Conservation (phyloP, 2,888 invertebrate genomes). For the Sericinus montela region DNA sequence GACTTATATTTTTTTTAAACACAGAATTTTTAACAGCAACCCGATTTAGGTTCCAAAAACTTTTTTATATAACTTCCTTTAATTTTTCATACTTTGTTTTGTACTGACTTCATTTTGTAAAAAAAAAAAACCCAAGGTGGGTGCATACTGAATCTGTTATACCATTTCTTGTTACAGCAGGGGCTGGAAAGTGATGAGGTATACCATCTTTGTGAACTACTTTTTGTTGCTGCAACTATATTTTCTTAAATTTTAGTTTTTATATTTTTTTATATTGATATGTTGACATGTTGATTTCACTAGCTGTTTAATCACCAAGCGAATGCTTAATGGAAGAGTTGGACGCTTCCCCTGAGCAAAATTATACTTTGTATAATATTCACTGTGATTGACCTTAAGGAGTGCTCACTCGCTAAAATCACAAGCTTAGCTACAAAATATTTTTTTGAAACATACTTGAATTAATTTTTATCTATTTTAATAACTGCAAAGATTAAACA, state of each 20-base stretch:
- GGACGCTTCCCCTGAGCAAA: slow-evolving; percentile 75
- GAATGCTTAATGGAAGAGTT: slow-evolving; percentile 75
- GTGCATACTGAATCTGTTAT: slow-evolving; percentile 79
- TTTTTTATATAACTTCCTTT: no score
- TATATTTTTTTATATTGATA: slow-evolving; percentile 62
- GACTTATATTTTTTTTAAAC: no score
- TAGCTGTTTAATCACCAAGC: slow-evolving; percentile 70
- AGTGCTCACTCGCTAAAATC: slow-evolving; percentile 57
- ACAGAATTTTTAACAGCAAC: no score
- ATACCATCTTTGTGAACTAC: slow-evolving; percentile 80
- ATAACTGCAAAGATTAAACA: slow-evolving; percentile 1
- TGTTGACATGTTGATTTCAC: no score
- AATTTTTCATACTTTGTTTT: slow-evolving; percentile 39
- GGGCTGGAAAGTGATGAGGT: slow-evolving; percentile 96
- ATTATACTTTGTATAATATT: slow-evolving; percentile 46
- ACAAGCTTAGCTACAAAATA: slow-evolving; percentile 45
- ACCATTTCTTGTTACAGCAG: slow-evolving; percentile 87
- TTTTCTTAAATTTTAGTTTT: slow-evolving; percentile 73
- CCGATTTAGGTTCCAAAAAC: no score
- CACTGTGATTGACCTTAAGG: slow-evolving; percentile 52
- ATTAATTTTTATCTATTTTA: slow-evolving; percentile 8
- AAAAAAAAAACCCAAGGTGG: slow-evolving; percentile 70
- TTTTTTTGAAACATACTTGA: slow-evolving; percentile 1
- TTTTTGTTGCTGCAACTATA: slow-evolving; percentile 78
- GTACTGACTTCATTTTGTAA: slow-evolving; percentile 43